Evolutionary conservation across 2,113 vertebrate genomes (phyloP).

Genomic region (Trogon melanurus): DNA sequence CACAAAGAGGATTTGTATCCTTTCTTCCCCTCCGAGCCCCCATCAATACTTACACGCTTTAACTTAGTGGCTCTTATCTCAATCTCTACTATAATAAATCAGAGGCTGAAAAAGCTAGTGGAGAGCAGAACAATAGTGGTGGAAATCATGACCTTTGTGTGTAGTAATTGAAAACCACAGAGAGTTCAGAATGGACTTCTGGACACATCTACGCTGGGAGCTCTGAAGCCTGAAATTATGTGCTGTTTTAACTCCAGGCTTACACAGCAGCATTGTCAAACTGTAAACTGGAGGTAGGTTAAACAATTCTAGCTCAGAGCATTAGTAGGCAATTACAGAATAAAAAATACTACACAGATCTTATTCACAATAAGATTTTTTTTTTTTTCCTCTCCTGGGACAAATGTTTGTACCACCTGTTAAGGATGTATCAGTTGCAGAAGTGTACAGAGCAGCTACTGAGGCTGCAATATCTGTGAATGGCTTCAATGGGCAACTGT

Average conservation of each 20-base stretch:
- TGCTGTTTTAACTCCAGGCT: background rate
- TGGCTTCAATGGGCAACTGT: background rate
- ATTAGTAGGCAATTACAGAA: background rate
- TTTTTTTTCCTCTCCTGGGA: background rate
- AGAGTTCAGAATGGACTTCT: conserved; percentile 29
- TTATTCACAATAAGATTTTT: background rate
- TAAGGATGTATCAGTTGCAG: background rate
- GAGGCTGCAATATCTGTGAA: background rate
- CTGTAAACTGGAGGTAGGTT: background rate
- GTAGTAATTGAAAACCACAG: conserved; percentile 28
- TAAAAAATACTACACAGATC: background rate
- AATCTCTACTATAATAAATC: conserved; percentile 18
- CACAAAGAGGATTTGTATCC: conserved; percentile 50
- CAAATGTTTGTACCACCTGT: background rate
- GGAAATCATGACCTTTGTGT: conserved; percentile 18
- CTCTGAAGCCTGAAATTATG: conserved; percentile 1
- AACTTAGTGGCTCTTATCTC: conserved; percentile 25
- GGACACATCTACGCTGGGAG: background rate
- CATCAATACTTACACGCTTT: background rate
- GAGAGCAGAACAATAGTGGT: background rate
- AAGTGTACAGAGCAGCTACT: background rate
- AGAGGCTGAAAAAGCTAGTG: background rate
- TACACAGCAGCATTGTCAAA: background rate
- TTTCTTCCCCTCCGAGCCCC: background rate
- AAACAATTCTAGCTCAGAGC: background rate